These are phyloP conservation scores for Carapus acus DNA, from an alignment of 2,797 vertebrate species.

Conservation along the genomic window DNA sequence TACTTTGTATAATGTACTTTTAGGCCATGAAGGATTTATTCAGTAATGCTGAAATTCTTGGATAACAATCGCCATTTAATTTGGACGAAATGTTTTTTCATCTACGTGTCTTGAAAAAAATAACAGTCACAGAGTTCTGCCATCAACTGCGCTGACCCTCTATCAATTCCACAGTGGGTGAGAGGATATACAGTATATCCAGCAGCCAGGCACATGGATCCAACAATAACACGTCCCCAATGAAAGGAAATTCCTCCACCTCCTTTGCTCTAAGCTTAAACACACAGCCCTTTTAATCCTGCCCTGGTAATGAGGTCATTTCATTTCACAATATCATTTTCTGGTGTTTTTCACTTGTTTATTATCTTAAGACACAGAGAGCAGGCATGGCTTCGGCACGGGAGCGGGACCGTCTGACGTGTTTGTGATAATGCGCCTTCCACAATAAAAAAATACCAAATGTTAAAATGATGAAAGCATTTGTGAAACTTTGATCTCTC, in stretches of 20 bases:
- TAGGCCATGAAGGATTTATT: slow-evolving; percentile 9
- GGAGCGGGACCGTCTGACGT: slow-evolving; percentile 45
- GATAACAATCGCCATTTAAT: slow-evolving; percentile 15
- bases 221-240: slow-evolving; percentile 83
- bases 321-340: slow-evolving; percentile 70
- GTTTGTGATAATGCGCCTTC: slow-evolving; percentile 16
- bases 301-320: slow-evolving; percentile 77
- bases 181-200: slow-evolving; percentile 61
- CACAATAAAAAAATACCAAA: slow-evolving; percentile 10
- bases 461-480: slow-evolving; percentile 13
- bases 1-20: slow-evolving; percentile 6
- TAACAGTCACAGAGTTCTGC: slow-evolving; percentile 57
- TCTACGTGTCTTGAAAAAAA: slow-evolving; percentile 39
- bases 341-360: too few species aligned
- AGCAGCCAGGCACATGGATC: slow-evolving; percentile 66
- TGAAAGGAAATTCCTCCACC: slow-evolving; percentile 78
- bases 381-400: slow-evolving; percentile 53
- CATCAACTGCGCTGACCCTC: slow-evolving; percentile 59
- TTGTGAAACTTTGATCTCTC: slow-evolving; percentile 23
- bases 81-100: slow-evolving; percentile 22
- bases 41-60: not conserved
- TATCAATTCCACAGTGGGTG: slow-evolving; percentile 66
- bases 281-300: slow-evolving; percentile 72
- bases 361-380: slow-evolving; percentile 64
- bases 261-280: slow-evolving; percentile 69